Evolutionary conservation across 2,888 invertebrate species (phyloP), one percentile per base, ranked within the genome.

Genomic region (Empis stercorea): DNA sequence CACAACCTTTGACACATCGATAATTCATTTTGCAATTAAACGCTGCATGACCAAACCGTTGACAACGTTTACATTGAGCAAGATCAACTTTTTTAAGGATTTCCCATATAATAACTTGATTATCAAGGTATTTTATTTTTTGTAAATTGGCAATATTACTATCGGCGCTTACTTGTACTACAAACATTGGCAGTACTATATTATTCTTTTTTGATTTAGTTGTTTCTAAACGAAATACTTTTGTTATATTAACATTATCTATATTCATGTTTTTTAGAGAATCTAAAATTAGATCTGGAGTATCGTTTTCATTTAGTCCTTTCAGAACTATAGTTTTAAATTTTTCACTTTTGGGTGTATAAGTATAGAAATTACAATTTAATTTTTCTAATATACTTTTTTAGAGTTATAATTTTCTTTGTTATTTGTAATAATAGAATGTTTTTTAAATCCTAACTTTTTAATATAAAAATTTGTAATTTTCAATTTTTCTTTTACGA

Each of bases 41-140:
- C 10, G 45, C 37, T 2, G 30, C 13, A 13, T 45, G 39, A 10
- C 45, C 45, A 11, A 15, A 39, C 4, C 30, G 23, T 16, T 45
- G 38, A 16, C 45, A 45, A 7, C 39, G 14, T 37, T 43, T 17
- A 53, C 54, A 17, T 48, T 60, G 40, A 20, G 3, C 13, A 13
- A 30, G 10, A 2, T 13, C 30, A 11, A 11, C 13, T 13, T 30
- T 30, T 11, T 3, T 11, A 5, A 30, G 3, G 3, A 11, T 30
- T 30, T 30, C 30, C 30, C 13, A 30, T 10, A 3, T 13, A 11
- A 30, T 30, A 11, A 30, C 30, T 30, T 30, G 30, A 13, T 30
- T 30, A 9, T 30, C 13, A 10, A 30, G 30, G 7, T 30, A 30
- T 30, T 13, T 30, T 11, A 30, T 9, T 11, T 30, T 30, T 10